A percentile compares a stretch with the other conserved stretches of the same genome.
Evolutionary conservation across 1,140 invertebrate genomes (phyloP).

Genomic region (Polypedilum pembai): DNA sequence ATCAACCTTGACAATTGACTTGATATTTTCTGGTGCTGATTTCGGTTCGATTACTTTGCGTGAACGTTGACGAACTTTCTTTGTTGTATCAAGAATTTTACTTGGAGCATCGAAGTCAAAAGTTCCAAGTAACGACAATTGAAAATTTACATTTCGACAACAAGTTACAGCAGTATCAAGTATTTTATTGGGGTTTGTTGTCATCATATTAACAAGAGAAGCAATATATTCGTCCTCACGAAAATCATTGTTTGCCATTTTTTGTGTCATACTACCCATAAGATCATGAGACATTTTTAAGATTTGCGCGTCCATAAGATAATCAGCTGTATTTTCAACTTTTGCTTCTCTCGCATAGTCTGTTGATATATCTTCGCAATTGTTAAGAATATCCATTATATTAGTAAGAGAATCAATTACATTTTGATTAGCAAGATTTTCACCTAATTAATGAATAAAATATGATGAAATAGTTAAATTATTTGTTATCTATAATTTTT

Average conservation of each 20-base stretch:
- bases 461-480: no score
- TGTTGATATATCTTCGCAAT: neutral
- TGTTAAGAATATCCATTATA: neutral
- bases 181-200: neutral
- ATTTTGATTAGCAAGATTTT: neutral
- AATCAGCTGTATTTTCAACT: conserved; percentile 32
- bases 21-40: conserved; percentile 31
- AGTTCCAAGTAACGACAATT: conserved; percentile 32
- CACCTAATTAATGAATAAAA: no score
- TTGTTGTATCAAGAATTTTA: neutral
- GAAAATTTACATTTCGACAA: neutral
- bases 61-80: neutral
- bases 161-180: neutral
- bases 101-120: conserved; percentile 29
- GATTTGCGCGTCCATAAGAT: conserved; percentile 32
- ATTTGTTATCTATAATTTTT: neutral
- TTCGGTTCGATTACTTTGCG: conserved; percentile 23
- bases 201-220: conserved; percentile 30
- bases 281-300: conserved; percentile 33
- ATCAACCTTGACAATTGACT: conserved; percentile 31
- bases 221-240: conserved; percentile 31
- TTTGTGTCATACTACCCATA: conserved; percentile 31
- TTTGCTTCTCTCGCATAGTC: neutral
- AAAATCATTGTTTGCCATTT: conserved; percentile 30
- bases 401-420: neutral